Evolutionary conservation across 2,113 vertebrate genomes (phyloP).

Genomic region (Anthoscopus minutus): DNA sequence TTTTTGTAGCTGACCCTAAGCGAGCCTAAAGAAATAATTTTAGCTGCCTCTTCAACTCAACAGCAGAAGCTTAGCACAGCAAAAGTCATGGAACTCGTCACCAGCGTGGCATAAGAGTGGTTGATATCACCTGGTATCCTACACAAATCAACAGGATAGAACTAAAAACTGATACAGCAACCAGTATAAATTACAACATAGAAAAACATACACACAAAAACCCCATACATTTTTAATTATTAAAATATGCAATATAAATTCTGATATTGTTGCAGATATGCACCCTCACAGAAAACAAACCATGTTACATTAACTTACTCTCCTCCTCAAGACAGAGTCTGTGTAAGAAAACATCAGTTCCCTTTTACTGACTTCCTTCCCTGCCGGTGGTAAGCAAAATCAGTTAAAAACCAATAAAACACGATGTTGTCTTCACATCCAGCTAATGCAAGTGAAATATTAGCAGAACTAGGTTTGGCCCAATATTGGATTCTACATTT

Average conservation of each 20-base stretch:
- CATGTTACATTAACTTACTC: not conserved
- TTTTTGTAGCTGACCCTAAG: not conserved
- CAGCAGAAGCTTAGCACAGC: not conserved
- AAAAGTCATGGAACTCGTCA: not conserved
- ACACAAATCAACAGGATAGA: not conserved
- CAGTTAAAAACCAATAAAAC: not conserved
- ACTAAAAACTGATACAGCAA: not conserved
- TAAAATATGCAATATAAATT: not conserved
- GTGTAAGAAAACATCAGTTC: not conserved
- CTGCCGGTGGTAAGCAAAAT: not conserved
- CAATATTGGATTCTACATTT: not conserved
- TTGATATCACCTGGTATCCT: not conserved
- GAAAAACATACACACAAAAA: not conserved
- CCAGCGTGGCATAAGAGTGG: accelerated
- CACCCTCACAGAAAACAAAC: not conserved
- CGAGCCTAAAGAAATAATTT: not conserved
- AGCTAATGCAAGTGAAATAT: not conserved
- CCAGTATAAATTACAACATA: not conserved
- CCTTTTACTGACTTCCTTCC: not conserved
- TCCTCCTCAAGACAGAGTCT: not conserved
- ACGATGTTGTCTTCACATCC: not conserved
- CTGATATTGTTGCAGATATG: not conserved
- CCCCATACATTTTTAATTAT: accelerated
- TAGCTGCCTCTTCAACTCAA: not conserved
- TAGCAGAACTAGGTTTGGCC: not conserved